Evolutionary conservation across 2,797 vertebrate species (phyloP).

Genomic region (Muscicapa comitata): DNA sequence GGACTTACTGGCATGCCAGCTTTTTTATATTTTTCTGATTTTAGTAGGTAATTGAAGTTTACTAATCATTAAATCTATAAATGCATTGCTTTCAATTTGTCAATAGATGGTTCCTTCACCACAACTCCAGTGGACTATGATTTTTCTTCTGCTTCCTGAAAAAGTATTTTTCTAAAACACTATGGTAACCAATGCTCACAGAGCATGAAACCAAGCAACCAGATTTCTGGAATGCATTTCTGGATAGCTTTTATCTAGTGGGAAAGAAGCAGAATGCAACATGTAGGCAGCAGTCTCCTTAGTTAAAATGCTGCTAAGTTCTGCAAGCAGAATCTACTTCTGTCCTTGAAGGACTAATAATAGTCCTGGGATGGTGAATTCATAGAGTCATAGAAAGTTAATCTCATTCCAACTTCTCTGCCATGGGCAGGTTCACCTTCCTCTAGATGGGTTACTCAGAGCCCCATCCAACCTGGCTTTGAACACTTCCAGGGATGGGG

Average conservation of each 20-base stretch:
- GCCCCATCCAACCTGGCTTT: no score
- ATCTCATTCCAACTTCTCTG: neutral
- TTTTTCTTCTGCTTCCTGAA: neutral
- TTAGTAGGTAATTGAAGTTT: neutral
- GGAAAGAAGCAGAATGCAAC: neutral
- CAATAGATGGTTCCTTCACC: conserved; percentile 19
- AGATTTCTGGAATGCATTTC: conserved; percentile 21
- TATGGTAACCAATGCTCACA: neutral
- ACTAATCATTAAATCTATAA: neutral
- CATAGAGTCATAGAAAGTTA: neutral
- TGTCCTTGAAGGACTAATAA: neutral
- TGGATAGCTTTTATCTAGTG: neutral
- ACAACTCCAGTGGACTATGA: neutral
- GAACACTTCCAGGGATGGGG: neutral
- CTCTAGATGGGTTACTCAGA: neutral
- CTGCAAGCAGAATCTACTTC: neutral
- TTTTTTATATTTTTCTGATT: neutral
- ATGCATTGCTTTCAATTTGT: neutral
- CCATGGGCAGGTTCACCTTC: neutral
- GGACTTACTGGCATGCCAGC: neutral
- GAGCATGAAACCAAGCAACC: conserved; percentile 35
- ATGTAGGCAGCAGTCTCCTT: neutral
- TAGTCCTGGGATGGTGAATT: neutral
- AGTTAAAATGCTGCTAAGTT: neutral
- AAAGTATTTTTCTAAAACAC: conserved; percentile 41